These are phyloP conservation scores for crab-eating macaque (Macaca fascicularis) DNA, from an alignment of 2,113 vertebrate genomes.

Conservation along the genomic window DNA sequence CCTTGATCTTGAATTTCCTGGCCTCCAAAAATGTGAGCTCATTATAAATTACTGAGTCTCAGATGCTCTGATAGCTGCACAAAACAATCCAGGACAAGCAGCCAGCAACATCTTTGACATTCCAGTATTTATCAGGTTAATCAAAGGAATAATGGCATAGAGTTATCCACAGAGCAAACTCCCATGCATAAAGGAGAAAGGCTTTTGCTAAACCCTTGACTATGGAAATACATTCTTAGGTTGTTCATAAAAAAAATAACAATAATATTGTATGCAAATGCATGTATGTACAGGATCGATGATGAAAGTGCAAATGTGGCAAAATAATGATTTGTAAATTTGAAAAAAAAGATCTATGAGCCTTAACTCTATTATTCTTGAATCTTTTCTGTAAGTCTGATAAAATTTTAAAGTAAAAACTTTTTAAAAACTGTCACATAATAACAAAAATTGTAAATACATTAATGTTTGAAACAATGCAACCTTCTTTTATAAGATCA, in stretches of 20 bases:
- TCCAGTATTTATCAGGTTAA: background rate
- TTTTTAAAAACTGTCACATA: background rate
- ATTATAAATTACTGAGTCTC: background rate
- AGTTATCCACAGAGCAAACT: background rate
- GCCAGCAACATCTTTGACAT: background rate
- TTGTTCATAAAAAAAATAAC: background rate
- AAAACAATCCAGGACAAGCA: background rate
- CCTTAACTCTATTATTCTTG: background rate
- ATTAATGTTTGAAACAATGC: background rate
- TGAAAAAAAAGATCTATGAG: background rate
- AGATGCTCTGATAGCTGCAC: background rate
- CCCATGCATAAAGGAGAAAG: background rate
- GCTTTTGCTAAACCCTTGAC: background rate
- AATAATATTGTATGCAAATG: background rate
- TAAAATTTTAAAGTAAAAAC: slow-evolving; percentile 6
- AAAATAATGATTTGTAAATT: background rate
- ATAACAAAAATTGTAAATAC: background rate
- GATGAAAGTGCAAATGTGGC: background rate
- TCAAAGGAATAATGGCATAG: background rate
- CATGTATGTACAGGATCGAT: background rate
- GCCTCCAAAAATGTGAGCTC: background rate
- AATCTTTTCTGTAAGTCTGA: background rate
- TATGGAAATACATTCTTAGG: background rate
- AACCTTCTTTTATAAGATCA: background rate
- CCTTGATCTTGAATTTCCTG: background rate